Base-by-base conservation (phyloP, 2,888 invertebrate species). In the Drosophila limbata region DNA sequence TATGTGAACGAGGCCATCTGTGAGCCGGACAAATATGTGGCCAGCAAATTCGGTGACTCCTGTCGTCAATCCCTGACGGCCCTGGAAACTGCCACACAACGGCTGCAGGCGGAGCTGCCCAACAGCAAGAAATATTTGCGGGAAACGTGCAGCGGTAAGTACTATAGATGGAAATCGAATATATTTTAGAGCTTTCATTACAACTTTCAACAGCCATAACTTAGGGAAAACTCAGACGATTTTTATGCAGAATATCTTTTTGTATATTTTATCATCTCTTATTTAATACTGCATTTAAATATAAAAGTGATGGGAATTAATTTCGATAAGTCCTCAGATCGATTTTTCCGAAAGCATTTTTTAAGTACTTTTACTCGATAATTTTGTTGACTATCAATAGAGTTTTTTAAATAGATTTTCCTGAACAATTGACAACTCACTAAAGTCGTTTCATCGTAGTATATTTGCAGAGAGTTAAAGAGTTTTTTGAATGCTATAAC, bases 1-100 rank as follows among this genome's bases (percentile, higher is more conserved):
- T 96, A 96, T 93, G 95, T 96, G 84, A 96, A 96, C 93, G 96
- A 96, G 92, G 96, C 95, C 40, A 95, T 94, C 82, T 94, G 95
- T 69, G 96, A 96, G 85, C 93, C 94, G 40, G 95, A 95, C 77
- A 92, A 92, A 81, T 83, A 92, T 73, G 92, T 93, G 62, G 92
- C 92, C 19, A 92, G 90, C 79, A 92, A 92, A 69, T 93, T 92
- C 69, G 92, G 93, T 37, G 93, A 93, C 77, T 93, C 93, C 19
- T 93, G 92, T 65, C 90, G 92, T 17, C 92, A 93, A 84, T 92
- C 93, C 50, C 74, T 93, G 31, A 92, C 92, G 15, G 92, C 92
- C n/a, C 82, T 92, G 61, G 91, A 92, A 65, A 83, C 90, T 28
- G 90, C 90, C 59, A 82, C 86, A 19, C 91, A 91, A 57, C 88